These are phyloP conservation scores for Umimayanthus chanpuru DNA, from an alignment of 92 coral and sea anemone species.

Conservation along the genomic window DNA sequence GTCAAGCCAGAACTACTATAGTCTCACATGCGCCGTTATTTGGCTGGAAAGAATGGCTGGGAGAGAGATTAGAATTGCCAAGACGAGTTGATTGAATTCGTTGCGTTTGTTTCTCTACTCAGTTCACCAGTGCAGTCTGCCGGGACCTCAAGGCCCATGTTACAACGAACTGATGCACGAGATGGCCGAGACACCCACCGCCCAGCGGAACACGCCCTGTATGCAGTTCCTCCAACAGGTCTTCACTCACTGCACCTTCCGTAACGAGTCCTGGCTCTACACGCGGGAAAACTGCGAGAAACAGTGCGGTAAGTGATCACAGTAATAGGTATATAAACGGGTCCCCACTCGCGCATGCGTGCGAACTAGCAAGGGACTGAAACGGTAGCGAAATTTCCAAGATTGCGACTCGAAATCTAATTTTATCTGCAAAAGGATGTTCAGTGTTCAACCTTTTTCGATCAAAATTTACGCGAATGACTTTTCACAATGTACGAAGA, in stretches of 20 bases:
- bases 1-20: background rate
- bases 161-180: conserved; percentile 71
- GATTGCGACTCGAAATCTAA: too few species aligned
- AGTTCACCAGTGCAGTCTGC: conserved; percentile 78
- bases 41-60: too few species aligned
- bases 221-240: conserved; percentile 77
- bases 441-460: too few species aligned
- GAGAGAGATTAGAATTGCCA: background rate
- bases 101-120: background rate
- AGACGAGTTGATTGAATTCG: background rate
- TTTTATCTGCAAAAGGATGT: too few species aligned
- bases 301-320: conserved; percentile 78
- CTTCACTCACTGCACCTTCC: conserved; percentile 69
- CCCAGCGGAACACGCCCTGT: conserved; percentile 73
- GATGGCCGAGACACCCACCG: conserved; percentile 61
- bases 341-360: too few species aligned
- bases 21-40: too few species aligned
- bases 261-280: conserved; percentile 65
- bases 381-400: too few species aligned
- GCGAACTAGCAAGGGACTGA: too few species aligned
- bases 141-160: conserved; percentile 83
- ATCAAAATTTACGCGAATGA: too few species aligned
- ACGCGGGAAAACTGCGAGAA: conserved; percentile 79
- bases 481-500: too few species aligned
- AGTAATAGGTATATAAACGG: background rate